Evolutionary conservation across 2,797 vertebrate species (phyloP).

Genomic region (Pangasius djambal): DNA sequence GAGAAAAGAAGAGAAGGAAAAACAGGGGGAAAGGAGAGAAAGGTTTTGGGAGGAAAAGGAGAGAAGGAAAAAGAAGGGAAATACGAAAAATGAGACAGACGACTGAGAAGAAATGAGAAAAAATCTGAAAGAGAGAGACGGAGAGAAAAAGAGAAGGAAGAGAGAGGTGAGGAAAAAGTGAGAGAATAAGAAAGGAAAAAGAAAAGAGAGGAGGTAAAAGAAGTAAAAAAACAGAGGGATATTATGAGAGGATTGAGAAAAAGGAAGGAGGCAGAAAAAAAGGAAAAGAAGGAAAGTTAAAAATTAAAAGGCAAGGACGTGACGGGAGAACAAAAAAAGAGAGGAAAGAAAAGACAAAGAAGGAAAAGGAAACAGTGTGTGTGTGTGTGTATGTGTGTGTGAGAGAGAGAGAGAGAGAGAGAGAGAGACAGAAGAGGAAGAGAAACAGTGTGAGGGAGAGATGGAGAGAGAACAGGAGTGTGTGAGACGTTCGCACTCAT

Average conservation of each 20-base stretch:
- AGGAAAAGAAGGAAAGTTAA: neutral
- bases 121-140: neutral
- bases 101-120: neutral
- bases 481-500: conserved; percentile 81
- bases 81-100: neutral
- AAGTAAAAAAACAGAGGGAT: neutral
- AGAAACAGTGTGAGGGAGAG: conserved; percentile 67
- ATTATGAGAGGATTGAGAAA: conserved; percentile 46
- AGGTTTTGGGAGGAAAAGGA: too few relatives aligned
- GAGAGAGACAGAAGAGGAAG: conserved; percentile 61
- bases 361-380: neutral
- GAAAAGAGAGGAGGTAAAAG: conserved; percentile 41
- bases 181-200: conserved; percentile 52
- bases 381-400: too few relatives aligned
- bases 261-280: conserved; percentile 42
- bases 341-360: neutral
- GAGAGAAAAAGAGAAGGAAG: neutral
- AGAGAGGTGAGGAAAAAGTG: neutral
- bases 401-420: neutral
- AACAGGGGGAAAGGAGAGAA: neutral
- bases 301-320: neutral
- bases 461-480: conserved; percentile 65
- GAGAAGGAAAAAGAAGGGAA: neutral
- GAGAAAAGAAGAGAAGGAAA: neutral
- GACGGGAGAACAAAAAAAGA: neutral